A percentile compares a stretch with the other conserved stretches of the same genome.
Conservation (phyloP, 1,140 invertebrate genomes). For the Dreissena rostriformis region DNA sequence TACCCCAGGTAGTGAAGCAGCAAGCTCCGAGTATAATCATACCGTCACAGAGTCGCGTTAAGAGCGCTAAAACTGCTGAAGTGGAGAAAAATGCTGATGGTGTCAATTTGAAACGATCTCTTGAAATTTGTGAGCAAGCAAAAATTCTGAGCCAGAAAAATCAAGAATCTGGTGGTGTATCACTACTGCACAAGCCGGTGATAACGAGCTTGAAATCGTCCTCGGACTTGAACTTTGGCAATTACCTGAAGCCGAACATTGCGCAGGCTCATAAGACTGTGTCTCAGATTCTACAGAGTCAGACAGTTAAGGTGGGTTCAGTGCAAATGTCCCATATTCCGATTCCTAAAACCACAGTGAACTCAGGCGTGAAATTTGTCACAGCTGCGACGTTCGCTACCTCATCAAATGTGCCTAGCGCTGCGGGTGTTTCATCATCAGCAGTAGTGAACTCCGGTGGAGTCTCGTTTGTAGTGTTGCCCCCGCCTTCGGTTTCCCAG, state of each 20-base stretch:
- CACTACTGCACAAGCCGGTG: slow-evolving; percentile 38
- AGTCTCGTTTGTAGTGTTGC: slow-evolving; percentile 55
- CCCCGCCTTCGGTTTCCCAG: slow-evolving; percentile 40
- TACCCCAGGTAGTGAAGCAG: slow-evolving; percentile 55
- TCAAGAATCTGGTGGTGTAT: slow-evolving; percentile 1
- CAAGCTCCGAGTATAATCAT: slow-evolving; percentile 67
- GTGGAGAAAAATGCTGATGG: slow-evolving; percentile 79
- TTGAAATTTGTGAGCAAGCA: slow-evolving; percentile 93
- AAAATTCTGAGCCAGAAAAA: slow-evolving; percentile 49
- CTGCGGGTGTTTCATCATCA: slow-evolving; percentile 47
- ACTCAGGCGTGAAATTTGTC: slow-evolving; percentile 13
- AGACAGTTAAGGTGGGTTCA: slow-evolving; percentile 46
- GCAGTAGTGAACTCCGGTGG: slow-evolving; percentile 54
- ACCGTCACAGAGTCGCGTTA: slow-evolving; percentile 47
- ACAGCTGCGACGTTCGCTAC: slow-evolving; percentile 37
- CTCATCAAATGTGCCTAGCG: slow-evolving; percentile 52
- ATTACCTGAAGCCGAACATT: slow-evolving; percentile 34
- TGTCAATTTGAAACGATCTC: slow-evolving; percentile 95
- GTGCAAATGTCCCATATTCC: slow-evolving; percentile 50
- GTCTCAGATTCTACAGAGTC: slow-evolving; percentile 49
- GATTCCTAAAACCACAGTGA: neutral
- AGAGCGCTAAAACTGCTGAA: slow-evolving; percentile 43
- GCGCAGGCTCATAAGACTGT: slow-evolving; percentile 54
- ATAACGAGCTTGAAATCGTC: neutral
- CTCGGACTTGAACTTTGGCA: slow-evolving; percentile 14